Conservation (phyloP, 2,888 invertebrate species). For the Metallyticus violacea region DNA sequence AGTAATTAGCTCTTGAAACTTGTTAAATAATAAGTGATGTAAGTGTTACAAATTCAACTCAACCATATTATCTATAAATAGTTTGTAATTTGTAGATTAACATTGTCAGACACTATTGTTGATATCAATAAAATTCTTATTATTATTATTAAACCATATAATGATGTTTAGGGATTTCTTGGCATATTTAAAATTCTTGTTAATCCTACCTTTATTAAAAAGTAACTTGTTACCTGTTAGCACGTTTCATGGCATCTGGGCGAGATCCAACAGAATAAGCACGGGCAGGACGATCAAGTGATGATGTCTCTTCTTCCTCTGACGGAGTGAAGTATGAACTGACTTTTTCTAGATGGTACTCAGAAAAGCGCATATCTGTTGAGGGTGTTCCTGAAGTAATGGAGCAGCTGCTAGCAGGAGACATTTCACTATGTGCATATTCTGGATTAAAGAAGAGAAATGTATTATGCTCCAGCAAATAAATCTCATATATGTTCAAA, state of each 20-base stretch:
- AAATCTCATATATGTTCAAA: neutral
- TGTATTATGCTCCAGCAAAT: neutral
- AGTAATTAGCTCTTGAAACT: too few relatives aligned
- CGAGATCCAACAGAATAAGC: constrained; percentile 85
- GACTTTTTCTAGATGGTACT: constrained; percentile 79
- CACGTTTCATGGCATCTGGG: constrained; percentile 51
- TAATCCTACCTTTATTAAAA: too few relatives aligned
- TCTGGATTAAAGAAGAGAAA: constrained; percentile 16
- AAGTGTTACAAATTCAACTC: too few relatives aligned
- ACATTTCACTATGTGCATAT: constrained; percentile 48
- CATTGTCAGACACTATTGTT: too few relatives aligned
- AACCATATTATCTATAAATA: too few relatives aligned
- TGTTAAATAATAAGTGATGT: too few relatives aligned
- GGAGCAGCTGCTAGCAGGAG: constrained; percentile 68
- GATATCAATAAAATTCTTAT: too few relatives aligned
- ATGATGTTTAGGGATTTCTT: too few relatives aligned
- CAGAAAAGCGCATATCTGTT: constrained; percentile 70
- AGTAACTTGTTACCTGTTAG: constrained; percentile 43
- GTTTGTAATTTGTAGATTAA: too few relatives aligned
- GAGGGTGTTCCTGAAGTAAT: constrained; percentile 80
- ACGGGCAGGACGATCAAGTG: constrained; percentile 61
- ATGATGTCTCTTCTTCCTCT: constrained; percentile 58
- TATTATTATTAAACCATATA: too few relatives aligned
- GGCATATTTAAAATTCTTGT: too few relatives aligned
- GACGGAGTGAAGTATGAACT: constrained; percentile 65